Percentiles rank a stretch among this genome's conserved stretches.
Conservation (phyloP, 2,797 vertebrate species). For the Paramormyrops hopkinsi region DNA sequence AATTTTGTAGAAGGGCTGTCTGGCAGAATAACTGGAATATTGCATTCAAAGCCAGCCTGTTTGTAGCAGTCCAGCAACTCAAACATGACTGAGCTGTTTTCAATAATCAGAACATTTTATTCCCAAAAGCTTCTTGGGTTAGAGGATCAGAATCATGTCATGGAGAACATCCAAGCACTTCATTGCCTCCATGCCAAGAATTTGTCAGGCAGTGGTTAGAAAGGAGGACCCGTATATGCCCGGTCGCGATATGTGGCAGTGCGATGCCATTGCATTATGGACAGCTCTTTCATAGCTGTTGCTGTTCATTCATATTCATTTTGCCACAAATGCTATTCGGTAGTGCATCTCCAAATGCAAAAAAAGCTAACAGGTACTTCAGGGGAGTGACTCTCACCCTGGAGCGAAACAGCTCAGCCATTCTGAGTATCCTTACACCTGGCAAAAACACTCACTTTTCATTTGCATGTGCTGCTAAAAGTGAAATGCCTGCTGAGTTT, state of each 20-base stretch:
- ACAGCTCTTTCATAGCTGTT: background rate
- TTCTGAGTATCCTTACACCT: slow-evolving; percentile 22
- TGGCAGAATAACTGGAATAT: slow-evolving; percentile 8
- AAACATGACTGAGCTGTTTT: slow-evolving; percentile 61
- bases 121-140: slow-evolving; percentile 13
- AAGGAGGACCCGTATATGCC: slow-evolving; percentile 56
- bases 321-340: background rate
- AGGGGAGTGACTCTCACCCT: background rate
- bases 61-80: slow-evolving; percentile 23
- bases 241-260: slow-evolving; percentile 61
- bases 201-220: slow-evolving; percentile 59
- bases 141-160: slow-evolving; percentile 49
- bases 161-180: slow-evolving; percentile 44
- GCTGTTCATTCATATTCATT: background rate
- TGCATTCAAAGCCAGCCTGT: background rate
- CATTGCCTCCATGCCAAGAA: slow-evolving; percentile 49
- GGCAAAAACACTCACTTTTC: background rate
- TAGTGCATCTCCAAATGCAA: background rate
- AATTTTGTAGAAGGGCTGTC: background rate
- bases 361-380: slow-evolving; percentile 3
- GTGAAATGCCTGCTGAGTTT: background rate
- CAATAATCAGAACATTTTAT: background rate
- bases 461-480: background rate
- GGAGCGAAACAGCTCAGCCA: slow-evolving; percentile 59
- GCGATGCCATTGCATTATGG: background rate